Conservation (phyloP, 2,113 vertebrate genomes). For the Chitala chitala region DNA sequence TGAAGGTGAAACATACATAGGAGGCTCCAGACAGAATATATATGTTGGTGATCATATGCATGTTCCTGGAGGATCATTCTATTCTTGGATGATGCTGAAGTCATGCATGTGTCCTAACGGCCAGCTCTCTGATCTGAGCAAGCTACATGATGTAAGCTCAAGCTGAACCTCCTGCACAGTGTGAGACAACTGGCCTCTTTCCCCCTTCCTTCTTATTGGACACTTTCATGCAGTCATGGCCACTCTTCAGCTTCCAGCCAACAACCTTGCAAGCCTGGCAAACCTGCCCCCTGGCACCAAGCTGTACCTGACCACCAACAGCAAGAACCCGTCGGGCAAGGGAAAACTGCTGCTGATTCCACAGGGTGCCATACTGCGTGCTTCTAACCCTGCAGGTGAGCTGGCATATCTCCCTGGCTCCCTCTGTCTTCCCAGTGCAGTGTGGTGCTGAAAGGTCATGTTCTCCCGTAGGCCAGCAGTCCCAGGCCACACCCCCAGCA, state of each 20-base stretch:
- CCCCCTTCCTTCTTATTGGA: background rate
- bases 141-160: too few relatives aligned
- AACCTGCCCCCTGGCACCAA: slow-evolving; percentile 96
- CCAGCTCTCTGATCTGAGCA: too few relatives aligned
- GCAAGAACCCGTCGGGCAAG: slow-evolving; percentile 95
- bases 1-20: too few relatives aligned
- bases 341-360: slow-evolving; percentile 96
- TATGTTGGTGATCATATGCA: too few relatives aligned
- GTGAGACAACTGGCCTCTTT: background rate
- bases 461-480: slow-evolving; percentile 73
- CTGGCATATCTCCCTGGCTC: background rate
- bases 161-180: too few relatives aligned
- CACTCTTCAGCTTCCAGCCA: slow-evolving; percentile 91
- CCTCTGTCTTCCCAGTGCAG: background rate
- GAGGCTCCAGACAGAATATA: too few relatives aligned
- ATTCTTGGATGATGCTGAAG: too few relatives aligned
- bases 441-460: slow-evolving; percentile 10
- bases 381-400: slow-evolving; percentile 69
- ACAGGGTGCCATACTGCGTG: slow-evolving; percentile 90
- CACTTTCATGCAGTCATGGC: slow-evolving; percentile 79
- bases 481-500: slow-evolving; percentile 56
- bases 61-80: too few relatives aligned
- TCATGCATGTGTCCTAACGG: too few relatives aligned
- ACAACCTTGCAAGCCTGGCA: slow-evolving; percentile 91
- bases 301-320: slow-evolving; percentile 96